These are phyloP conservation scores for Sphenopsis melanotis DNA, from an alignment of 2,797 vertebrate genomes.

Conservation along the genomic window DNA sequence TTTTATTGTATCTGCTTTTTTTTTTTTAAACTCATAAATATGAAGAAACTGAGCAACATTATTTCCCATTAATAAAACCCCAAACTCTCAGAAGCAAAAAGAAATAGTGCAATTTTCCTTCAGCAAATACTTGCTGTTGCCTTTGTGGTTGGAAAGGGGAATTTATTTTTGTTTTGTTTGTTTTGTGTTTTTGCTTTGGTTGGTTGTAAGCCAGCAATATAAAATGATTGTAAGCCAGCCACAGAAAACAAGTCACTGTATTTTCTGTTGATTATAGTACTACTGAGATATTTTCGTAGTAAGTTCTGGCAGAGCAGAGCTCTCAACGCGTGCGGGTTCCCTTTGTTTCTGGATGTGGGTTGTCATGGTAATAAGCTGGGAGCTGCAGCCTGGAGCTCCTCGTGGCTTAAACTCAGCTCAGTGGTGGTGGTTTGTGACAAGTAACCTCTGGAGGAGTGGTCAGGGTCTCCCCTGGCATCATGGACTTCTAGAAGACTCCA, in stretches of 20 bases:
- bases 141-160: not conserved
- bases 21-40: not conserved
- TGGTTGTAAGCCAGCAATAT: slow-evolving; percentile 11
- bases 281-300: slow-evolving; percentile 29
- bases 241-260: slow-evolving; percentile 26
- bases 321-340: not conserved
- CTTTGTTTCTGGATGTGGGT: slow-evolving; percentile 31
- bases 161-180: not conserved
- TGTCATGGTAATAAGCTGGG: slow-evolving; percentile 17
- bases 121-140: not conserved
- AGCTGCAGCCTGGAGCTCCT: not conserved
- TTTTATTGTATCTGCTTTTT: not conserved
- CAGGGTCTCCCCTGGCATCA: fast-evolving
- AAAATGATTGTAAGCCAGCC: slow-evolving; percentile 15
- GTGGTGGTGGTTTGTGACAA: not conserved
- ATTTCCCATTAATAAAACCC: not conserved
- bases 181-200: slow-evolving; percentile 39
- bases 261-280: slow-evolving; percentile 48
- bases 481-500: not conserved
- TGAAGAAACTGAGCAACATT: not conserved
- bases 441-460: not conserved
- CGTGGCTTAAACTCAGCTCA: fast-evolving
- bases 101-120: not conserved
- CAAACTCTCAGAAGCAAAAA: not conserved
- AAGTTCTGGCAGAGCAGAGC: not conserved